Conservation (phyloP, 2,888 invertebrate species). For the Leptinotarsa rubiginosa region DNA sequence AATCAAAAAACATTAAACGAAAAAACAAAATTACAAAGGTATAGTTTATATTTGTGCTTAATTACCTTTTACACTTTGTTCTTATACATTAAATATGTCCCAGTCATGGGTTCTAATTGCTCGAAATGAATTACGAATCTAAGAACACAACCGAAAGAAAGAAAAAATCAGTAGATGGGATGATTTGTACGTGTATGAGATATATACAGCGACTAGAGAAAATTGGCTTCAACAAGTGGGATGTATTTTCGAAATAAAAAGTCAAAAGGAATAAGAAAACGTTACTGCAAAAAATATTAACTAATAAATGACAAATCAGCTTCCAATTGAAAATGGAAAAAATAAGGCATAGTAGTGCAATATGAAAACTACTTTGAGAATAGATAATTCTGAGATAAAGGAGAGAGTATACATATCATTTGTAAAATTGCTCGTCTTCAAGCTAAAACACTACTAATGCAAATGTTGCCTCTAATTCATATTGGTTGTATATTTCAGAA, state of each 20-base stretch:
- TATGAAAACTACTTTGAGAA: neutral
- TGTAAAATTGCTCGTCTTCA: no score
- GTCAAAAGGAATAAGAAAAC: constrained; percentile 25
- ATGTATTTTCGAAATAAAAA: constrained; percentile 55
- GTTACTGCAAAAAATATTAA: constrained; percentile 15
- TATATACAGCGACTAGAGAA: constrained; percentile 63
- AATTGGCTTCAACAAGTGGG: constrained; percentile 56
- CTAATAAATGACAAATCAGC: neutral
- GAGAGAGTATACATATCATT: no score
- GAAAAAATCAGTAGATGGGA: constrained; percentile 47
- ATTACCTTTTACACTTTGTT: constrained; percentile 45
- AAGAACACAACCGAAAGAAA: constrained; percentile 49
- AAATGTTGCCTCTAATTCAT: constrained; percentile 18
- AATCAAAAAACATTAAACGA: constrained; percentile 38
- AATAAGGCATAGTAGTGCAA: neutral
- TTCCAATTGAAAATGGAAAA: constrained; percentile 4
- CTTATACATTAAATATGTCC: constrained; percentile 50
- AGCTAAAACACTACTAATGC: neutral
- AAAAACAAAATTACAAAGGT: constrained; percentile 34
- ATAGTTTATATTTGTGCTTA: constrained; percentile 49
- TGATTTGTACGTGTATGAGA: constrained; percentile 60
- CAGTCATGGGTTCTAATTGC: constrained; percentile 9
- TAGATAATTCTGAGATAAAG: neutral
- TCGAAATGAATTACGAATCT: constrained; percentile 2
- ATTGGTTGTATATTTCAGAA: constrained; percentile 21